These are phyloP conservation scores for Megaleporinus macrocephalus DNA, from an alignment of 2,113 vertebrate species.

Conservation along the genomic window DNA sequence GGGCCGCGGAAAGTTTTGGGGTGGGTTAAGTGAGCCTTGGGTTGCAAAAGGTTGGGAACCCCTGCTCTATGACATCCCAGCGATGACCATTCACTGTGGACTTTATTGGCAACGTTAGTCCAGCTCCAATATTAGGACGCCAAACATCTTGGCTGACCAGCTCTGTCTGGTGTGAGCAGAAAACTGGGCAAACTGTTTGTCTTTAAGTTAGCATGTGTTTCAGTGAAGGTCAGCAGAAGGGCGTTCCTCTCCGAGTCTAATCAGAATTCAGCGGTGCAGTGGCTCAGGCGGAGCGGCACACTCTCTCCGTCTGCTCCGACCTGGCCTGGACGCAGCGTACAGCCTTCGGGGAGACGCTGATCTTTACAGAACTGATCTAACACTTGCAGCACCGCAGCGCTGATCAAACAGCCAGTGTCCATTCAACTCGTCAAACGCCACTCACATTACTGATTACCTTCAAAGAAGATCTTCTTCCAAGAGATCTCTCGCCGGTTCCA, in stretches of 20 bases:
- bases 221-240: background rate
- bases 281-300: background rate
- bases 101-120: too few species aligned
- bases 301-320: background rate
- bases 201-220: background rate
- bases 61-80: too few species aligned
- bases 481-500: too few species aligned
- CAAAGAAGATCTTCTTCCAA: background rate
- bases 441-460: background rate
- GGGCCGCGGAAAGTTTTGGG: too few species aligned
- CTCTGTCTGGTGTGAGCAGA: too few species aligned
- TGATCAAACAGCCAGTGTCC: background rate
- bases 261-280: background rate
- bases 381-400: background rate
- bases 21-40: too few species aligned
- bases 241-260: background rate
- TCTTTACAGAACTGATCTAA: background rate
- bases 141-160: too few species aligned
- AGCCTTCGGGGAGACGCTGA: background rate
- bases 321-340: background rate
- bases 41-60: too few species aligned
- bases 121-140: too few species aligned
- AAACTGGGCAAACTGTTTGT: too few species aligned
- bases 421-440: background rate
- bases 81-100: too few species aligned